Base-by-base conservation (phyloP, 1,140 invertebrate species). In the Oryzaephilus surinamensis region DNA sequence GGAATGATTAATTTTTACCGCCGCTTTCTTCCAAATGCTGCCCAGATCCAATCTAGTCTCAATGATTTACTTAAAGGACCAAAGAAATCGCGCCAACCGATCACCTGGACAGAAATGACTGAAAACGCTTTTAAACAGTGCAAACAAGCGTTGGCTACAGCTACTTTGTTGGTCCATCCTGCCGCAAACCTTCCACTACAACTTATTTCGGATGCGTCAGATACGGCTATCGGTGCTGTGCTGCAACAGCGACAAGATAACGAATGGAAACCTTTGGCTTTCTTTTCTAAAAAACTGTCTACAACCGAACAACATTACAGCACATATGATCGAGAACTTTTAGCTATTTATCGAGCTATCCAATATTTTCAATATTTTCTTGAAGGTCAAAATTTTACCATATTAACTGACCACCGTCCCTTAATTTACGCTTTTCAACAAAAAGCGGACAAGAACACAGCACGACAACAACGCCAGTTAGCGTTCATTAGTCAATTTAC, bases 381-480 rank as follows among this genome's bases (percentile, higher is more conserved):
- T 2, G 58, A 60, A 31, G 51, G 40, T 1, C 35, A 50, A 35
- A 15, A 48, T 6, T 58, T 58, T n/a, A 50, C 30, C 0, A 58
- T 67, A 6, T 62, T 32, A 17, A 67, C 62, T 0, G 65, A 70
- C 29, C 66, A 69, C 32, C 61, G 61, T 33, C 63, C 65, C 0
- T 37, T 69, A 1, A 50, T 46, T 1, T 62, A 47, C 32, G 57
- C 58, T 0, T 64, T 64, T 31, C 6, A 32, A 50, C 16, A 47
- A 41, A 37, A 44, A 46, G 26, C 41, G 2, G 60, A 63, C 0
- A 58, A 60, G 38, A 38, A 35, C 36, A 49, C 53, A 5, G 52
- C 52, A 6, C 43, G 61, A 4, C 55, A 58, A 42, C 45, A 47
- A 15, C 41, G 38, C 33, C 50, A 63, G n/a, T 28, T 64, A 2